A percentile compares a stretch with the other conserved stretches of the same genome.
Evolutionary conservation across 2,888 invertebrate species (phyloP).

Genomic region (Ectemnius lituratus): DNA sequence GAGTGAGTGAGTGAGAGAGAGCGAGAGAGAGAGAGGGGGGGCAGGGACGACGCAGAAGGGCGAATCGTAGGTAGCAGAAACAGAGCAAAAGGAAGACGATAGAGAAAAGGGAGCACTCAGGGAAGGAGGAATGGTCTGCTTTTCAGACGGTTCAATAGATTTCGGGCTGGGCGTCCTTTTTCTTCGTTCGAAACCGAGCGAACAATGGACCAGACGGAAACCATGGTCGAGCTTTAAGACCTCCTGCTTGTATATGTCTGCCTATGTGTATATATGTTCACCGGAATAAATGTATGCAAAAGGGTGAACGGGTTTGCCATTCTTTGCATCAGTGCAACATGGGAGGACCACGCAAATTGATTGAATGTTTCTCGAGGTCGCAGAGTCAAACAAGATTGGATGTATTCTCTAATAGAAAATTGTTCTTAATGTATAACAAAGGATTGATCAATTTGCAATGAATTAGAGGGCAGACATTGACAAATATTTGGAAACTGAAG

Average conservation of each 20-base stretch:
- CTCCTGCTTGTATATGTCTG: conserved; percentile 28
- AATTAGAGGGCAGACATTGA: too few relatives aligned
- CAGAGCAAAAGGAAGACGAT: conserved; percentile 19
- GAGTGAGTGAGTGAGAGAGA: conserved; percentile 8
- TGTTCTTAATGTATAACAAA: background rate
- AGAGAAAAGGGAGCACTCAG: conserved; percentile 42
- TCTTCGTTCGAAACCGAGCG: conserved; percentile 54
- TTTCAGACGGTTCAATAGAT: conserved; percentile 63
- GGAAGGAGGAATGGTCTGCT: conserved; percentile 45
- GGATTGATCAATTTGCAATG: too few relatives aligned
- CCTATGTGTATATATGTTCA: background rate
- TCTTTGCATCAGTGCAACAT: too few relatives aligned
- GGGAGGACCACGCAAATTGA: too few relatives aligned
- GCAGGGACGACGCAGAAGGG: conserved; percentile 18
- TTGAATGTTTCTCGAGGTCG: too few relatives aligned
- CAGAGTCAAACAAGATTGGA: too few relatives aligned
- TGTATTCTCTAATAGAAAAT: background rate
- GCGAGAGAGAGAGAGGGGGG: conserved; percentile 11
- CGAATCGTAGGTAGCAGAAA: conserved; percentile 2
- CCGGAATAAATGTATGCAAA: background rate
- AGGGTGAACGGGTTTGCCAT: too few relatives aligned
- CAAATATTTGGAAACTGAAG: too few relatives aligned
- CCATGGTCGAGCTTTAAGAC: conserved; percentile 51
- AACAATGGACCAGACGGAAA: conserved; percentile 64
- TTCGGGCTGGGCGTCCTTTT: conserved; percentile 53